Evolutionary conservation across 2,888 invertebrate species (phyloP), one percentile per base, ranked within the genome.

Genomic region (Auanema freiburgensis): DNA sequence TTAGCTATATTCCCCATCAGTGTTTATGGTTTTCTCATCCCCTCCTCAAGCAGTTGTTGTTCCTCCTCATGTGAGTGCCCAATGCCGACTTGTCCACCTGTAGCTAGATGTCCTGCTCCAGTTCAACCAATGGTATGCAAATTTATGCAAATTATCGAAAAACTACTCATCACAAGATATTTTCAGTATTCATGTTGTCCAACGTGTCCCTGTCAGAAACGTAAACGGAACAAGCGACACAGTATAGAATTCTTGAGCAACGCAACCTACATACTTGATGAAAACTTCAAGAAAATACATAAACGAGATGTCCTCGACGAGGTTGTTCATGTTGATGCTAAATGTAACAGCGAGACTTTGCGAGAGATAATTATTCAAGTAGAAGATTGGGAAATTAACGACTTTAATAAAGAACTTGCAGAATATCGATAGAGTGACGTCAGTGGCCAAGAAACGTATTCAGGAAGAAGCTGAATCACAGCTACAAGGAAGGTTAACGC

Each of bases 361-460:
- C 43, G 65, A 14, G 60, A 65, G 21, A 70, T 72, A n/a, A 72
- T 70, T 14, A 66, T 67, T 54, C 59, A 54, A 21, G 69, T 69
- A 44, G 14, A n/a, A 33, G 24, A 51, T 25, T 8, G 3, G 55
- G 33, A 21, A 10, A 5, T 12, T 5, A 6, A 56, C 14, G 54
- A 16, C 56, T 16, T n/a, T 3, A 21, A 57, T n/a, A 56, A 16
- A 6, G 8, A 57, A 50, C 10, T 57, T 65, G 55, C 23, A 73
- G 69, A 74, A 74, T 55, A 71, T 74, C 16, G 74, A 74, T 41
- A 64, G 74, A 3, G 69, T 74, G 33, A 71, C 74, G 2, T 63
- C 74, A 0, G 65, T 74, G 10, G 67, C 71, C 2, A 74, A 74
- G 51, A 65, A 63, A 25, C 52, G 74, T 41, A 74, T 74, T 12